Evolutionary conservation across 2,797 vertebrate genomes (phyloP).

Genomic region (Myotis myotis): DNA sequence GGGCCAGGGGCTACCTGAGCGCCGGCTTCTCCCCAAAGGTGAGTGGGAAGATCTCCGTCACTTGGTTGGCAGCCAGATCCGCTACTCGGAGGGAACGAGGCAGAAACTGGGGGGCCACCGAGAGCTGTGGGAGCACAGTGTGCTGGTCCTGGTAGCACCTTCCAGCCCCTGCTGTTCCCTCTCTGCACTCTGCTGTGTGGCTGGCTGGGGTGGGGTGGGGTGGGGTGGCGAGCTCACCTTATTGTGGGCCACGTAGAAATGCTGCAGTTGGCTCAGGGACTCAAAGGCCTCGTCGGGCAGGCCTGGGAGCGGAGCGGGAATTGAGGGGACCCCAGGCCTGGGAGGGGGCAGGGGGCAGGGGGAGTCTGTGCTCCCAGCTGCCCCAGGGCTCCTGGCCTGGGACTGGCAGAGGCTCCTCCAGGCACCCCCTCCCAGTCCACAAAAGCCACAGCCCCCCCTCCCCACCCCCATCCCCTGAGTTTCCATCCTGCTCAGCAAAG

Average conservation of each 20-base stretch:
- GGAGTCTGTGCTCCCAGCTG: not conserved
- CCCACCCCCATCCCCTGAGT: slow-evolving; percentile 6
- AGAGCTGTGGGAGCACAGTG: slow-evolving; percentile 68
- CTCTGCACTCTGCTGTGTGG: not conserved
- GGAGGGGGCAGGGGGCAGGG: not conserved
- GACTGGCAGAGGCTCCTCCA: not conserved
- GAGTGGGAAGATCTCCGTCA: slow-evolving; percentile 75
- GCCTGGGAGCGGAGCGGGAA: slow-evolving; percentile 47
- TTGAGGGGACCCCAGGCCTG: not conserved
- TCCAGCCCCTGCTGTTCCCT: not conserved
- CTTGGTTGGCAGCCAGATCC: slow-evolving; percentile 79
- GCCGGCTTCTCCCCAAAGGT: slow-evolving; percentile 80
- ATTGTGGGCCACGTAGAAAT: slow-evolving; percentile 81
- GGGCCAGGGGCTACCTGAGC: slow-evolving; percentile 72
- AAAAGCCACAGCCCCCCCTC: slow-evolving; percentile 37
- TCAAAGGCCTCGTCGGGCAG: slow-evolving; percentile 81
- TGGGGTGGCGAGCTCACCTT: slow-evolving; percentile 64
- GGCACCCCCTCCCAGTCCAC: not conserved
- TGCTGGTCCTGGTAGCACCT: accelerated
- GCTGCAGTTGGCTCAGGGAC: slow-evolving; percentile 75
- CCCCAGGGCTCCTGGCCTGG: not conserved
- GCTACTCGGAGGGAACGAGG: slow-evolving; percentile 75
- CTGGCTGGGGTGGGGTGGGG: not conserved
- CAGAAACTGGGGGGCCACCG: slow-evolving; percentile 76
- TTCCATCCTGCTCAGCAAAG: slow-evolving; percentile 64